Percentiles rank a stretch among this genome's conserved stretches.
Evolutionary conservation across 2,888 invertebrate genomes (phyloP).

Genomic region (Malthinus seriepunctatus): DNA sequence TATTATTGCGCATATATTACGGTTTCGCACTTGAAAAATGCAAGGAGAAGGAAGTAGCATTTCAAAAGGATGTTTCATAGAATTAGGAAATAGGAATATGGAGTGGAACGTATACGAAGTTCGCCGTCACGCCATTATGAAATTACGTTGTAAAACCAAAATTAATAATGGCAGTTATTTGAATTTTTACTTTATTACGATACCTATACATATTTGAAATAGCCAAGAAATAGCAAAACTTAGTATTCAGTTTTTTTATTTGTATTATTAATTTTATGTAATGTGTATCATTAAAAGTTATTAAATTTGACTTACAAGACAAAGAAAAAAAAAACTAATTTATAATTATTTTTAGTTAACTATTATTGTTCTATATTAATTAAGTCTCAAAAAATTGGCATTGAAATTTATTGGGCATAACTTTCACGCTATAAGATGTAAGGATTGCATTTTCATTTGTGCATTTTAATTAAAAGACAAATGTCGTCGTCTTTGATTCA

Average conservation of each 20-base stretch:
- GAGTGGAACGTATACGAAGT: conserved; percentile 2
- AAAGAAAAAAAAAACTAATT: too few relatives aligned
- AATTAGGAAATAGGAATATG: conserved; percentile 2
- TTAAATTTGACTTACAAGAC: too few relatives aligned
- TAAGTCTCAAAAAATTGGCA: conserved; percentile 8
- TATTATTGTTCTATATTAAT: not conserved
- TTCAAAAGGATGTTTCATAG: conserved; percentile 8
- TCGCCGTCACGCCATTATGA: conserved; percentile 8
- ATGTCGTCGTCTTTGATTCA: conserved; percentile 2
- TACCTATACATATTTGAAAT: too few relatives aligned
- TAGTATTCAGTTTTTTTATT: too few relatives aligned
- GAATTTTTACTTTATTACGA: too few relatives aligned
- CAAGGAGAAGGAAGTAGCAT: conserved; percentile 8
- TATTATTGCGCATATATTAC: too few relatives aligned
- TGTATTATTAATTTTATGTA: too few relatives aligned
- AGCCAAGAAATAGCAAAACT: too few relatives aligned
- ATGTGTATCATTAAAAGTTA: too few relatives aligned
- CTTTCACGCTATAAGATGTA: conserved; percentile 9
- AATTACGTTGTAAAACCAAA: not conserved
- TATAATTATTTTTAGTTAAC: too few relatives aligned
- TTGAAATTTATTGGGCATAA: conserved; percentile 12
- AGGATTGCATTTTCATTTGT: conserved; percentile 7
- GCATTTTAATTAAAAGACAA: conserved; percentile 18
- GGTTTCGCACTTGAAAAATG: conserved; percentile 8
- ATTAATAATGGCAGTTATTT: not conserved